Evolutionary conservation across 1,140 invertebrate genomes (phyloP).

Genomic region (Caenorhabditis inopinata): DNA sequence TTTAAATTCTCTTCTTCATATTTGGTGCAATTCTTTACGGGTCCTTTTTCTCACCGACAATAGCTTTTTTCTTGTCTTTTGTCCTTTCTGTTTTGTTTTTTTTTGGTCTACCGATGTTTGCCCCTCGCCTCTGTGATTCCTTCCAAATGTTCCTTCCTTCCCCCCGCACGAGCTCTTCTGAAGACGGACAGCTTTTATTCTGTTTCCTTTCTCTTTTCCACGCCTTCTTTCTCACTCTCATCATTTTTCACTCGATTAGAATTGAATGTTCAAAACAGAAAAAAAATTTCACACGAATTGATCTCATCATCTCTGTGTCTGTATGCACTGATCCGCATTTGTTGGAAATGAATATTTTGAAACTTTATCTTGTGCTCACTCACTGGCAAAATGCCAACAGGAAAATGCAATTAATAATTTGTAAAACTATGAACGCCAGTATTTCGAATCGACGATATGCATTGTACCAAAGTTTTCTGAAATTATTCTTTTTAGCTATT

Average conservation of each 20-base stretch:
- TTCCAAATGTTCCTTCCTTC: slow-evolving; percentile 3
- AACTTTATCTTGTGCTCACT: not conserved
- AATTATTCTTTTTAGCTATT: no score
- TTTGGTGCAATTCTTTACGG: slow-evolving; percentile 18
- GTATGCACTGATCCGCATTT: slow-evolving; percentile 20
- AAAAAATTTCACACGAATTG: not conserved
- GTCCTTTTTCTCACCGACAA: slow-evolving; percentile 10
- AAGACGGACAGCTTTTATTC: slow-evolving; percentile 13
- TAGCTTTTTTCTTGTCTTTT: not conserved
- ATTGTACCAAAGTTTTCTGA: not conserved
- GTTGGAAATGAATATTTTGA: slow-evolving; percentile 12
- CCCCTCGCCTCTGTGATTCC: slow-evolving; percentile 4
- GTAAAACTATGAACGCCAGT: not conserved
- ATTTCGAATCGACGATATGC: slow-evolving; percentile 10
- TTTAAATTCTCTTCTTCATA: not conserved
- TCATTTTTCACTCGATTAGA: slow-evolving; percentile 31
- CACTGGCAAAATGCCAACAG: not conserved
- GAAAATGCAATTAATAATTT: not conserved
- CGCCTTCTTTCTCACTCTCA: not conserved
- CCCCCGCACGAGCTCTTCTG: slow-evolving; percentile 3
- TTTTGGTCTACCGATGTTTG: not conserved
- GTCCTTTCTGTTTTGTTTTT: not conserved
- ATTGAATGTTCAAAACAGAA: slow-evolving; percentile 28
- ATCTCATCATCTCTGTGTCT: slow-evolving; percentile 23
- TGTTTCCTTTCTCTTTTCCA: not conserved